phyloP scores from a whole-genome alignment of 2,888 invertebrate genomes.

The Ormyrus nitidulus region DNA sequence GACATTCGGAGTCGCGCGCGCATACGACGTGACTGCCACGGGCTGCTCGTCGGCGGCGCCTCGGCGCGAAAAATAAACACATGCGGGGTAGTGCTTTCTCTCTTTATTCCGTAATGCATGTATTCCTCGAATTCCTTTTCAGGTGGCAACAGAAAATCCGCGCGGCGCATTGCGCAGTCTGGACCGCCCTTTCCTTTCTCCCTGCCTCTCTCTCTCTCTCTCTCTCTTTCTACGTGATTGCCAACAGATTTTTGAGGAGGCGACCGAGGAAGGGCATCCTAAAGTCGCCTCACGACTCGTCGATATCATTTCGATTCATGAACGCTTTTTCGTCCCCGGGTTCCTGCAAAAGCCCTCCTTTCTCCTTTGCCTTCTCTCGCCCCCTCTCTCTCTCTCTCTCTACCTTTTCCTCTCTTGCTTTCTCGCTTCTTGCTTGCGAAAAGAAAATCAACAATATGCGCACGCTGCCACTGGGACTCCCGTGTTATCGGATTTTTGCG shows the following conservation, averaged over 20 bases:
- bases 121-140: slow-evolving; percentile 42
- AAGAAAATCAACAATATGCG: slow-evolving; percentile 49
- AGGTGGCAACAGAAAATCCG: slow-evolving; percentile 17
- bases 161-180: slow-evolving; percentile 1
- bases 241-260: slow-evolving; percentile 49
- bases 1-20: slow-evolving; percentile 20
- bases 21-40: slow-evolving; percentile 33
- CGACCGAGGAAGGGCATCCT: slow-evolving; percentile 20
- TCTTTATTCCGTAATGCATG: slow-evolving; percentile 37
- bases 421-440: neutral
- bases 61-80: slow-evolving; percentile 44
- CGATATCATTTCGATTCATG: slow-evolving; percentile 55
- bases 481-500: slow-evolving; percentile 29
- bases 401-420: neutral
- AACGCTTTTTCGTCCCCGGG: slow-evolving; percentile 26
- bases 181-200: neutral
- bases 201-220: neutral
- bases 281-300: slow-evolving; percentile 52
- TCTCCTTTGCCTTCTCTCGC: too few relatives aligned
- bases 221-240: slow-evolving; percentile 41
- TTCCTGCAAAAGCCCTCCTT: too few relatives aligned
- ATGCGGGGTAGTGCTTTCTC: slow-evolving; percentile 11
- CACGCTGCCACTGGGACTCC: slow-evolving; percentile 31
- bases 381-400: too few relatives aligned
- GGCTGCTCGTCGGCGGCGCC: neutral